Evolutionary conservation across 2,888 invertebrate species (phyloP).

Genomic region (Anaspis maculata): DNA sequence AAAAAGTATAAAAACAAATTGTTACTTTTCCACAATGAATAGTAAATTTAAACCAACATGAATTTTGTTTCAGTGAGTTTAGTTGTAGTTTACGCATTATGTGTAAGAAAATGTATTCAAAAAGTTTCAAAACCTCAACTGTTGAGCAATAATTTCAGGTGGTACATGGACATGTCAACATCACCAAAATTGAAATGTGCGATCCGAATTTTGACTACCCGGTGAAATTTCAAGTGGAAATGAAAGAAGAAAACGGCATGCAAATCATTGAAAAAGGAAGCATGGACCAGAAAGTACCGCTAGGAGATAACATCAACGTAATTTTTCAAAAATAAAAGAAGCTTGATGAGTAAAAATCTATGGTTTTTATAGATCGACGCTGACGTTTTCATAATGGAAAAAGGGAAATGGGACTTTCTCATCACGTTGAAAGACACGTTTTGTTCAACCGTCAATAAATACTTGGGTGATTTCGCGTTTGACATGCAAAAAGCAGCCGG

Average conservation of each 20-base stretch:
- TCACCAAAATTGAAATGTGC: conserved; percentile 19
- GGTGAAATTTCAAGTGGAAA: conserved; percentile 12
- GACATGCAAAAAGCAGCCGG: conserved; percentile 21
- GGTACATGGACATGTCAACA: conserved; percentile 9
- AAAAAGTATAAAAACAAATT: no score
- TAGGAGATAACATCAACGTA: conserved; percentile 21
- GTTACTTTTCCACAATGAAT: no score
- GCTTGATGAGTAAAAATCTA: conserved; percentile 14
- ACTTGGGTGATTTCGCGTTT: conserved; percentile 21
- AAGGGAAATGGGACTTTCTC: no score
- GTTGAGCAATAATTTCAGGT: no score
- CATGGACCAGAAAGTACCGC: conserved; percentile 17
- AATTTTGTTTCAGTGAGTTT: no score
- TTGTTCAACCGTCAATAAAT: conserved; percentile 17
- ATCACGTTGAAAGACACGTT: conserved; percentile 16
- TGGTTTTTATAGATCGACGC: no score
- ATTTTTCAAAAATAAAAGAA: conserved; percentile 8
- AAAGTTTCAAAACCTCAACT: no score
- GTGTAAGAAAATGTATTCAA: no score
- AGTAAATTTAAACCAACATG: no score
- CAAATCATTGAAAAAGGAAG: conserved; percentile 17
- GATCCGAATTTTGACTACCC: conserved; percentile 17
- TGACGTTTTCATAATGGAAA: conserved; percentile 16
- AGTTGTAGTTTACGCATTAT: no score
- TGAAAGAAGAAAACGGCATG: conserved; percentile 13